Evolutionary conservation across 2,113 vertebrate species (phyloP).

Genomic region (Alligator sinensis): DNA sequence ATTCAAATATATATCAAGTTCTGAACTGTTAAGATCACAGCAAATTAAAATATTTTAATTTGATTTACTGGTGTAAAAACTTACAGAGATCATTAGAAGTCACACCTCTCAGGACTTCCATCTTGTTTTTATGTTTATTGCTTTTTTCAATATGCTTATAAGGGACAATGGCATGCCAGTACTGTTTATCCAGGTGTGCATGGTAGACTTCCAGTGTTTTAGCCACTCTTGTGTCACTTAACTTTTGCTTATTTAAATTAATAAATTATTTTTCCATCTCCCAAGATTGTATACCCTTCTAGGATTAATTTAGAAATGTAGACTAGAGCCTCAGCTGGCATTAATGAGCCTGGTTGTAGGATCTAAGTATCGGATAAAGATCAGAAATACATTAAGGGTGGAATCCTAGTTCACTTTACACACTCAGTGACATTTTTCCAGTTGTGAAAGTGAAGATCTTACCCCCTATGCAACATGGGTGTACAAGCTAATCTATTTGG

Average conservation of each 20-base stretch:
- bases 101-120: not conserved
- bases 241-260: not conserved
- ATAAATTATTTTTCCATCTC: not conserved
- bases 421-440: too few species aligned
- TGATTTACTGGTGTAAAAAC: not conserved
- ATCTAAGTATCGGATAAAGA: too few species aligned
- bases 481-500: too few species aligned
- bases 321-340: not conserved
- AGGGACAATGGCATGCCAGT: not conserved
- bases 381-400: too few species aligned
- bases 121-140: not conserved
- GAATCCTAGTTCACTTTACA: too few species aligned
- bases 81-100: not conserved
- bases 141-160: not conserved
- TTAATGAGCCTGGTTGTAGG: not conserved
- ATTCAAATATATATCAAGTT: too few species aligned
- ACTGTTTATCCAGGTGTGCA: not conserved
- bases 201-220: not conserved
- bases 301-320: not conserved
- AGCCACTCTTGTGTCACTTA: not conserved
- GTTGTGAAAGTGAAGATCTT: too few species aligned
- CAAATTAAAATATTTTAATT: not conserved
- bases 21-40: not conserved
- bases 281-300: not conserved
- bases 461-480: too few species aligned